A percentile compares a stretch with the other conserved stretches of the same genome.
Conservation (phyloP, 2,113 vertebrate genomes). For the Gavialis gangeticus region DNA sequence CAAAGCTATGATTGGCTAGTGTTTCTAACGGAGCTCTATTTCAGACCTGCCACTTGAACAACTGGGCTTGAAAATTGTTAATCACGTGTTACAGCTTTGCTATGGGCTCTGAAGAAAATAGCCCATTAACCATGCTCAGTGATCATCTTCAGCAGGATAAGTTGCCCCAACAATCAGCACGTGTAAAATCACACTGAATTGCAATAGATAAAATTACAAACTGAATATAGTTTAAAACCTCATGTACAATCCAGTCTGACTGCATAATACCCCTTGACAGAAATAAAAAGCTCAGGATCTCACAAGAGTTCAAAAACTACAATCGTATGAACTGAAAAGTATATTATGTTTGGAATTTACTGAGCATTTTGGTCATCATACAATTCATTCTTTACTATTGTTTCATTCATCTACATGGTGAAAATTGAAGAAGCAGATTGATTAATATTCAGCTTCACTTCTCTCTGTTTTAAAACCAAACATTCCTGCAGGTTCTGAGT, state of each 20-base stretch:
- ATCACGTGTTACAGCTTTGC: neutral
- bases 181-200: neutral
- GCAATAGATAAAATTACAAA: neutral
- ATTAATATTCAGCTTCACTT: neutral
- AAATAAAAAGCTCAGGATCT: neutral
- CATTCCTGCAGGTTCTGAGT: neutral
- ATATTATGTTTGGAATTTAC: neutral
- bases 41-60: neutral
- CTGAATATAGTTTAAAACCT: neutral
- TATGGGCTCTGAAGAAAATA: neutral
- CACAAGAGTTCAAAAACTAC: neutral
- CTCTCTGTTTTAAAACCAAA: neutral
- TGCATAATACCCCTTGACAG: neutral
- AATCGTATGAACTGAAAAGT: neutral
- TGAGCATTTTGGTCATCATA: neutral
- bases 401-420: neutral
- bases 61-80: neutral
- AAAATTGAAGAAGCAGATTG: neutral
- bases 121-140: neutral
- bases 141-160: neutral
- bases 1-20: neutral
- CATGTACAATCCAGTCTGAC: neutral
- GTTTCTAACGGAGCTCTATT: neutral
- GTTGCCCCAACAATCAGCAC: neutral
- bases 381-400: conserved; percentile 2